Conservation (phyloP, 2,113 vertebrate genomes). For the Catharus bicknelli region DNA sequence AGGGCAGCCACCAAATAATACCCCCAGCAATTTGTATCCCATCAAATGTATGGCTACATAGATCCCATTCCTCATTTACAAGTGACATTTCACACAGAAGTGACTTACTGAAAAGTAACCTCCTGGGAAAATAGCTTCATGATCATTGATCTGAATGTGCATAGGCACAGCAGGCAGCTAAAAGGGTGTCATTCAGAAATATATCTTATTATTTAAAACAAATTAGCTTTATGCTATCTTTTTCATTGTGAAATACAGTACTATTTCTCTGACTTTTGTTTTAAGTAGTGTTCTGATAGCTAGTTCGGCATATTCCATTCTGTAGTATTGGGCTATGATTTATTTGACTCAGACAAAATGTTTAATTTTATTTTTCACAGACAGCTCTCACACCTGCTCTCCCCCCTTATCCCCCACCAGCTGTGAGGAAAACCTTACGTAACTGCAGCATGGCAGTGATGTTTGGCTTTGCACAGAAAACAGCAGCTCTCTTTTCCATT, state of each 20-base stretch:
- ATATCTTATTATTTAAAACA: neutral
- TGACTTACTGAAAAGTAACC: neutral
- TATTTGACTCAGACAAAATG: neutral
- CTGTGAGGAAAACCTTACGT: neutral
- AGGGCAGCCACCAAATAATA: neutral
- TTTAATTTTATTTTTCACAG: neutral
- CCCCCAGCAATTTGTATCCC: conserved; percentile 8
- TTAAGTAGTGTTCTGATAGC: neutral
- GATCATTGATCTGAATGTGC: neutral
- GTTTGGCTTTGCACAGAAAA: neutral
- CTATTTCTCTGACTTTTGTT: neutral
- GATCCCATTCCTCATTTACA: conserved; percentile 3
- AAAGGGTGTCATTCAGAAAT: neutral
- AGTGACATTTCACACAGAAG: conserved; percentile 11
- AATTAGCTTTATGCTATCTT: neutral
- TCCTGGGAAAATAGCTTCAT: conserved; percentile 29
- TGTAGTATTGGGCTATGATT: neutral
- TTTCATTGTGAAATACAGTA: neutral
- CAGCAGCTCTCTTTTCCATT: neutral
- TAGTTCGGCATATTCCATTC: neutral
- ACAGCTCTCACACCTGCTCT: accelerated
- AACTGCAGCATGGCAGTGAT: neutral
- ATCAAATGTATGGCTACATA: neutral
- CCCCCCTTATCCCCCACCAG: accelerated
- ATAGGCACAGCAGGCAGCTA: neutral